A percentile compares a stretch with the other conserved stretches of the same genome.
Evolutionary conservation across 1,140 invertebrate genomes (phyloP).

Genomic region (Armadillidium nasatum): DNA sequence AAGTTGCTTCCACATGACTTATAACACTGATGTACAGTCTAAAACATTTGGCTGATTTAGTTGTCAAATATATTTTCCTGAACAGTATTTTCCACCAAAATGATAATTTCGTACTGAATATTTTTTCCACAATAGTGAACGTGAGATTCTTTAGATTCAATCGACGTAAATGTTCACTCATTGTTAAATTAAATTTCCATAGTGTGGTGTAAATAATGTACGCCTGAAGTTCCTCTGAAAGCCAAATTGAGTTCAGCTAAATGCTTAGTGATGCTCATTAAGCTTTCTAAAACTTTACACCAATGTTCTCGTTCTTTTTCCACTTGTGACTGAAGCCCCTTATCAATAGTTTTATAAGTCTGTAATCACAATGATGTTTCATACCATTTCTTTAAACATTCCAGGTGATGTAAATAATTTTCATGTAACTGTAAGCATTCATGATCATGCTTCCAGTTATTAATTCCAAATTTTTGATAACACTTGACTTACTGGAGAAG

Average conservation of each 20-base stretch:
- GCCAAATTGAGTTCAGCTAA: not conserved
- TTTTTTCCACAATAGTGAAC: conserved; percentile 1
- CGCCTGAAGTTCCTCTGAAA: not conserved
- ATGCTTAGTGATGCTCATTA: not conserved
- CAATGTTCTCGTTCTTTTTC: not conserved
- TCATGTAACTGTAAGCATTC: not conserved
- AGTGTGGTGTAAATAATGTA: not conserved
- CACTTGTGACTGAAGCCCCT: not conserved
- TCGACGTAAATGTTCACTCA: not conserved
- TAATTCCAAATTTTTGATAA: not conserved
- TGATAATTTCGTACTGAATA: not conserved
- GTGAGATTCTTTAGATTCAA: not conserved
- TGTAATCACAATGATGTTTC: not conserved
- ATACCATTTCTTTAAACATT: not conserved
- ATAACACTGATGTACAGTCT: too few relatives aligned
- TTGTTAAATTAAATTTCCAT: not conserved
- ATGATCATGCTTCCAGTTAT: not conserved
- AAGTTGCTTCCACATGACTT: too few relatives aligned
- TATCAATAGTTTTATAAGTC: conserved; percentile 1
- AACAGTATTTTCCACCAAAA: not conserved
- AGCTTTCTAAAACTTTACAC: not conserved
- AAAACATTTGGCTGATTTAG: not conserved
- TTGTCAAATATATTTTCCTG: not conserved
- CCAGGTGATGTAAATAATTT: not conserved
- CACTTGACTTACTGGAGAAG: not conserved